These are phyloP conservation scores for Ifrita kowaldi DNA, from an alignment of 2,113 vertebrate genomes.

Conservation along the genomic window DNA sequence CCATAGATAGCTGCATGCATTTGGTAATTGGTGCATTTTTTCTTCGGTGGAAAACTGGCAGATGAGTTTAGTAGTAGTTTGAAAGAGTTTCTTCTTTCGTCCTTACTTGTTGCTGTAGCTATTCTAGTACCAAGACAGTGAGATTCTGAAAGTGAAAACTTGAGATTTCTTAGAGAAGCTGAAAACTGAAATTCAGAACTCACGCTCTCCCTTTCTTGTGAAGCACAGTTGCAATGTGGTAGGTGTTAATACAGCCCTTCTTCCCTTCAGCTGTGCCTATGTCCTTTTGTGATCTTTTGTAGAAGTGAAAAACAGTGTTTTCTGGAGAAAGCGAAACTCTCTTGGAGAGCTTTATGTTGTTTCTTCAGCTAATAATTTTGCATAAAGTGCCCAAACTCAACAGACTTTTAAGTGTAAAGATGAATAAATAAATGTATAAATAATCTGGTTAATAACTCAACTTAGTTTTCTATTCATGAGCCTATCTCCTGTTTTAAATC, in stretches of 20 bases:
- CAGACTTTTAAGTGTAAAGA: conserved; percentile 16
- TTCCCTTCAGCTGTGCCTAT: neutral
- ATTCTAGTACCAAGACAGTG: neutral
- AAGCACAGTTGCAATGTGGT: neutral
- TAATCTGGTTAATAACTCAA: neutral
- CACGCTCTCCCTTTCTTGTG: neutral
- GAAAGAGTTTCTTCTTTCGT: neutral
- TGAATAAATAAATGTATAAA: conserved; percentile 17
- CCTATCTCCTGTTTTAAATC: neutral
- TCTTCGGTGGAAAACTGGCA: neutral
- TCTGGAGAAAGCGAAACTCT: neutral
- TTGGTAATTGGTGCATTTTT: neutral
- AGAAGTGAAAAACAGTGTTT: neutral
- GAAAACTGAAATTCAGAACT: neutral
- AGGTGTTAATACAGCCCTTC: neutral
- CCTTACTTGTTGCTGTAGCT: neutral
- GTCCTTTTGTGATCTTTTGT: neutral
- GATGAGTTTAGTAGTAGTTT: neutral
- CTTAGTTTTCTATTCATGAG: neutral
- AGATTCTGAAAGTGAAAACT: neutral
- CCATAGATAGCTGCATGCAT: neutral
- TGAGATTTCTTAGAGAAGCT: neutral
- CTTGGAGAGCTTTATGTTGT: neutral
- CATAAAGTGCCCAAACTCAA: neutral
- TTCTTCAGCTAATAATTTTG: conserved; percentile 31